A percentile compares a stretch with the other conserved stretches of the same genome.
Evolutionary conservation across 2,888 invertebrate species (phyloP).

Genomic region (Unio pictorum): DNA sequence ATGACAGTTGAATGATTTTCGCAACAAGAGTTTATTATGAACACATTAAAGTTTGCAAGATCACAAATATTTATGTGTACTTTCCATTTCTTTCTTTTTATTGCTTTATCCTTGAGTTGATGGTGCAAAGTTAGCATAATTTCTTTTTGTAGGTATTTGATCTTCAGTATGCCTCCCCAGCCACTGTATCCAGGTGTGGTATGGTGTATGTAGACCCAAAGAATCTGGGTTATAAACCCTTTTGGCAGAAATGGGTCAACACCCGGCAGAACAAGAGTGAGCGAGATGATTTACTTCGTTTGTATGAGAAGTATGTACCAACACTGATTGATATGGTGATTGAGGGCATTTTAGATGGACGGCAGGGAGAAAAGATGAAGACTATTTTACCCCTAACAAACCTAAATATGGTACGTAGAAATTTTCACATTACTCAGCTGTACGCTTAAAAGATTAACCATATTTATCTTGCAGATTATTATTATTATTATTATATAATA

Average conservation of each 20-base stretch:
- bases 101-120: neutral
- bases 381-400: slow-evolving; percentile 88
- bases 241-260: slow-evolving; percentile 86
- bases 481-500: no score
- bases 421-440: neutral
- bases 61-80: neutral
- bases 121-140: neutral
- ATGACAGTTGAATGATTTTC: neutral
- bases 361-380: slow-evolving; percentile 79
- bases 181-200: slow-evolving; percentile 92
- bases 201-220: slow-evolving; percentile 96
- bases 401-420: slow-evolving; percentile 82
- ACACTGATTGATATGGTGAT: slow-evolving; percentile 81
- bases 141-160: slow-evolving; percentile 80
- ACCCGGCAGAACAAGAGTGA: slow-evolving; percentile 56
- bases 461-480: no score
- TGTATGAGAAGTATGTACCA: slow-evolving; percentile 85
- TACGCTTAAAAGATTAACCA: no score
- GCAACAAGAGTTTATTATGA: no score
- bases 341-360: slow-evolving; percentile 81
- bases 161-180: slow-evolving; percentile 91
- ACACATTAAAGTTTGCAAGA: no score
- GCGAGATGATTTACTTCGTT: slow-evolving; percentile 62
- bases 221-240: slow-evolving; percentile 88
- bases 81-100: neutral